phyloP scores from a whole-genome alignment of 1,140 invertebrate species.

The Uloborus diversus region DNA sequence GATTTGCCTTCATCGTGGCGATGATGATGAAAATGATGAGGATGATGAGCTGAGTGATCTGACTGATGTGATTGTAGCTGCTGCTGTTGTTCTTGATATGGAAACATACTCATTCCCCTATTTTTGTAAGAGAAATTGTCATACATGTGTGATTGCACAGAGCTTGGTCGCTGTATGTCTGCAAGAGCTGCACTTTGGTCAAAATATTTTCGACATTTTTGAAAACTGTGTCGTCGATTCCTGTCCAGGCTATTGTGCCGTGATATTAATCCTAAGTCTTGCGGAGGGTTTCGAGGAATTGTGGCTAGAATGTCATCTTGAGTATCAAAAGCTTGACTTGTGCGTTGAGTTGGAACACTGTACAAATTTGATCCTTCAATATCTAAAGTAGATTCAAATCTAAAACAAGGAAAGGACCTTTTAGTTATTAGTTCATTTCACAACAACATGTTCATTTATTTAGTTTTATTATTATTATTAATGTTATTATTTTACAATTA shows the following conservation, averaged over 20 bases:
- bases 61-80: constrained; percentile 4
- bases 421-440: too few species aligned
- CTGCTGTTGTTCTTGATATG: constrained; percentile 24
- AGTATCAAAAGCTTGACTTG: constrained; percentile 63
- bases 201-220: constrained; percentile 22
- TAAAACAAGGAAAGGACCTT: constrained; percentile 7
- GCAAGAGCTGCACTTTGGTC: constrained; percentile 39
- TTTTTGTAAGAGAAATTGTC: constrained; percentile 13
- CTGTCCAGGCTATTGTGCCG: constrained; percentile 55
- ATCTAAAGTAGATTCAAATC: constrained; percentile 55
- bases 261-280: constrained; percentile 41
- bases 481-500: too few species aligned
- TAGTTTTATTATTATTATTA: too few species aligned
- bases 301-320: constrained; percentile 62
- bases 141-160: constrained; percentile 38
- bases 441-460: too few species aligned
- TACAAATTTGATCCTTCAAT: constrained; percentile 62
- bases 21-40: constrained; percentile 49
- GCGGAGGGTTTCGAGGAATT: constrained; percentile 35
- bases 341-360: constrained; percentile 65
- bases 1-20: constrained; percentile 20
- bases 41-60: constrained; percentile 40
- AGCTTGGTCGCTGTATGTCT: constrained; percentile 56
- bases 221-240: constrained; percentile 38
- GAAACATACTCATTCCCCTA: constrained; percentile 7